Conservation (phyloP, 2,888 invertebrate genomes). For the Ashinkailepas kermadecensis region DNA sequence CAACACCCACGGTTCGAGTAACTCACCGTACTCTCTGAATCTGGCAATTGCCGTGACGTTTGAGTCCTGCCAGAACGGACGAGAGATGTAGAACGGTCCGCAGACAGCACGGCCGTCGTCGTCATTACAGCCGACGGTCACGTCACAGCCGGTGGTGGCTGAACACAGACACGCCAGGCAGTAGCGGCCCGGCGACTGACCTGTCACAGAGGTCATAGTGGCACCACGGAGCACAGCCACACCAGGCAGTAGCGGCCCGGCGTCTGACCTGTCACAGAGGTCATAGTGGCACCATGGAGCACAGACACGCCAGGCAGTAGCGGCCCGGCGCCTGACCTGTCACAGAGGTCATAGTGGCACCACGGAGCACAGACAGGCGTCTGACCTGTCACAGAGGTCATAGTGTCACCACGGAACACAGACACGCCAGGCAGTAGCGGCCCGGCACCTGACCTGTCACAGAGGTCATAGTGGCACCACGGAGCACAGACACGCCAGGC, state of each 20-base stretch:
- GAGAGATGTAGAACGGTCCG: not conserved
- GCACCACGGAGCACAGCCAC: too few relatives aligned
- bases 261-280: too few relatives aligned
- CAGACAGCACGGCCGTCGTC: not conserved
- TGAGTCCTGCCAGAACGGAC: not conserved
- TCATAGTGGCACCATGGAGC: too few relatives aligned
- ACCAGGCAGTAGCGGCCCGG: too few relatives aligned
- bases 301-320: not conserved
- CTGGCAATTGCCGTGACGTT: not conserved
- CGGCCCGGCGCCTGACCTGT: not conserved
- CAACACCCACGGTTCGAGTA: too few relatives aligned
- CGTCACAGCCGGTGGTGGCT: not conserved
- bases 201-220: too few relatives aligned
- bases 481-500: too few relatives aligned
- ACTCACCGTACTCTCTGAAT: not conserved
- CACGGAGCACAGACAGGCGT: too few relatives aligned
- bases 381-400: too few relatives aligned
- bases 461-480: too few relatives aligned
- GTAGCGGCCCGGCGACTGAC: not conserved
- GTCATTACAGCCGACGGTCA: not conserved
- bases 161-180: not conserved
- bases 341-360: too few relatives aligned
- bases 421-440: not conserved
- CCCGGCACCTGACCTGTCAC: not conserved
- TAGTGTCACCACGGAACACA: too few relatives aligned